A percentile compares a stretch with the other conserved stretches of the same genome.
Evolutionary conservation across 2,888 invertebrate genomes (phyloP).

Genomic region (Clusia tigrina): DNA sequence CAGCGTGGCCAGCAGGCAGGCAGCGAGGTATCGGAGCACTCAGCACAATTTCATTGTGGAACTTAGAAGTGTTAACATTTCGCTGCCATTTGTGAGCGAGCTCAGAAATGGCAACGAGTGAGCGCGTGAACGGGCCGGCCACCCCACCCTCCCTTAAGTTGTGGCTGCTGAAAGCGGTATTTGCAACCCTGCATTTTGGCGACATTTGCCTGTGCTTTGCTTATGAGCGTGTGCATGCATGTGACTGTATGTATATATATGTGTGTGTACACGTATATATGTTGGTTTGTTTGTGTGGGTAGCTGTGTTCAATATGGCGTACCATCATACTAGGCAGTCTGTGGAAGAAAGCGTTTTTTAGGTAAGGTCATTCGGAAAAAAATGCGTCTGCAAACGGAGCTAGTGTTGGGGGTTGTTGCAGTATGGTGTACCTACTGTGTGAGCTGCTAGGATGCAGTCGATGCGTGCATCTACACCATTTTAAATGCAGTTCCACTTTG

Average conservation of each 20-base stretch:
- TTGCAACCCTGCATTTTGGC: not conserved
- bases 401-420: not conserved
- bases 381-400: constrained; percentile 13
- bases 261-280: constrained; percentile 4
- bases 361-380: constrained; percentile 40
- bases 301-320: constrained; percentile 50
- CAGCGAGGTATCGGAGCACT: not conserved
- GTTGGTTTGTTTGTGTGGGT: no score
- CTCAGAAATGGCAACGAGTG: not conserved
- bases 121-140: not conserved
- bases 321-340: constrained; percentile 30
- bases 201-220: constrained; percentile 14
- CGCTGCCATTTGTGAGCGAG: not conserved
- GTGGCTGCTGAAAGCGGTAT: not conserved
- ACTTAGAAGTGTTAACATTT: constrained; percentile 4
- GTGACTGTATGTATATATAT: constrained; percentile 23
- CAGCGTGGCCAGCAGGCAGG: constrained; percentile 30
- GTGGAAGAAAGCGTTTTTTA: constrained; percentile 34
- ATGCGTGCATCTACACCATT: constrained; percentile 28
- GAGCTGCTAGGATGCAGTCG: not conserved
- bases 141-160: not conserved
- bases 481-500: constrained; percentile 32
- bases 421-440: not conserved
- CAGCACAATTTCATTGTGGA: not conserved
- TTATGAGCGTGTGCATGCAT: constrained; percentile 25